phyloP scores from a whole-genome alignment of 2,797 vertebrate genomes.

The Ispidina lecontei region DNA sequence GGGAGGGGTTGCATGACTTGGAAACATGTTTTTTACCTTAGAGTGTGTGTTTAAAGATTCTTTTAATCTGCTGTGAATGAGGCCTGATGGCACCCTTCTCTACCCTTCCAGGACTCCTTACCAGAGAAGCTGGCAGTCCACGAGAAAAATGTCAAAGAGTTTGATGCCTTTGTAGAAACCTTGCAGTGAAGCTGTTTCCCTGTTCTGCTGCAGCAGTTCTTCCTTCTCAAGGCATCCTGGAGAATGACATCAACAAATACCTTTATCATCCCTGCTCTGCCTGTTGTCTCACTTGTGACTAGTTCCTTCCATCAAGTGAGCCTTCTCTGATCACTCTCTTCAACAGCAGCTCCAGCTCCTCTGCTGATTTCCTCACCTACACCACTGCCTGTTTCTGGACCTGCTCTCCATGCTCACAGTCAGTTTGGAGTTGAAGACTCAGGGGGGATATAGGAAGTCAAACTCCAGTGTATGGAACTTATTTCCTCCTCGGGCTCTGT shows the following conservation, averaged over 20 bases:
- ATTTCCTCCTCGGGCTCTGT: background rate
- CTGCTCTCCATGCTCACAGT: background rate
- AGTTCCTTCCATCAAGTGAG: slow-evolving; percentile 13
- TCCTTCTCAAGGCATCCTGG: slow-evolving; percentile 36
- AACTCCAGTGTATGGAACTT: background rate
- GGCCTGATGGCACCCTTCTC: background rate
- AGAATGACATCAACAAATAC: slow-evolving; percentile 11
- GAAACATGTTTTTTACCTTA: background rate
- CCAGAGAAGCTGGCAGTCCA: slow-evolving; percentile 97
- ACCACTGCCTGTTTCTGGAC: background rate
- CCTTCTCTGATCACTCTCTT: slow-evolving; percentile 14
- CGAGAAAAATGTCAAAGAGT: slow-evolving; percentile 97
- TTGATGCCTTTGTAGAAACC: slow-evolving; percentile 97
- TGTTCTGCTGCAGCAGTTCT: slow-evolving; percentile 33
- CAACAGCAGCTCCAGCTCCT: background rate
- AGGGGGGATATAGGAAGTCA: background rate
- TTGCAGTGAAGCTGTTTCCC: slow-evolving; percentile 84
- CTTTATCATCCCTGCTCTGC: slow-evolving; percentile 1
- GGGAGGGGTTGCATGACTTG: background rate
- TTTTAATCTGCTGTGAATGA: background rate
- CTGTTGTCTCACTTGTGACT: slow-evolving; percentile 12
- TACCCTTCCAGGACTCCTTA: slow-evolving; percentile 87
- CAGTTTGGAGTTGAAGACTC: background rate
- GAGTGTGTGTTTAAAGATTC: background rate
- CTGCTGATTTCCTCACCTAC: background rate